phyloP scores from a whole-genome alignment of 2,888 invertebrate species.

The Octodonta nipae region DNA sequence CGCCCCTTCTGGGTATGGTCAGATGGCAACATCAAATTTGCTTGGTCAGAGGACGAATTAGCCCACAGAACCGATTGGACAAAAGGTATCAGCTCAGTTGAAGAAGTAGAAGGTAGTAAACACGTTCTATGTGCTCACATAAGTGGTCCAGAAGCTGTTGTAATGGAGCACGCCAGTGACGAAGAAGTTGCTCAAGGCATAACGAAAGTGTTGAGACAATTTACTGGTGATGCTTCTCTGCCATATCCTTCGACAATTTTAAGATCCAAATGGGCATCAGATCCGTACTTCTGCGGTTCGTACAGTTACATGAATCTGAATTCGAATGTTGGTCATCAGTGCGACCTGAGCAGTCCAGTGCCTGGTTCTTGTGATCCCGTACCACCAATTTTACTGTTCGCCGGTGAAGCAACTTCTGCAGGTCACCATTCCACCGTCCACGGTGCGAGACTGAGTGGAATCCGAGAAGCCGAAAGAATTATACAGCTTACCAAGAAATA shows the following conservation, averaged over 20 bases:
- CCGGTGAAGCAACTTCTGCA: constrained; percentile 69
- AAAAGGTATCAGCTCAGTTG: constrained; percentile 56
- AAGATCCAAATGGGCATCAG: constrained; percentile 59
- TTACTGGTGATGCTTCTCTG: constrained; percentile 57
- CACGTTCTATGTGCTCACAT: constrained; percentile 61
- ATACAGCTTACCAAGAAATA: constrained; percentile 50
- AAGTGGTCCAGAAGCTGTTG: constrained; percentile 57
- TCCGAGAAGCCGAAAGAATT: constrained; percentile 66
- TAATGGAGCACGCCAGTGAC: constrained; percentile 56
- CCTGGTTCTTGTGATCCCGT: constrained; percentile 47
- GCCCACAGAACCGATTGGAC: constrained; percentile 54
- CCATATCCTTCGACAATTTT: constrained; percentile 58
- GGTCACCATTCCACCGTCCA: constrained; percentile 67
- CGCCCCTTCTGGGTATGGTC: constrained; percentile 61
- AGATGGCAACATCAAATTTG: constrained; percentile 53
- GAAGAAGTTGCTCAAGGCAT: constrained; percentile 53
- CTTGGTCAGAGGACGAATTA: constrained; percentile 55
- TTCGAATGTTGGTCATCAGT: constrained; percentile 56
- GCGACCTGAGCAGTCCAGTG: constrained; percentile 54
- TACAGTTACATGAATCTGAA: constrained; percentile 58
- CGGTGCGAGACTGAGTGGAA: constrained; percentile 66
- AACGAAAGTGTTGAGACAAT: constrained; percentile 51
- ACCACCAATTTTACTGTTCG: constrained; percentile 59
- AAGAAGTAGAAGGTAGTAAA: constrained; percentile 57
- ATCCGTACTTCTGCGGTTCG: constrained; percentile 61